These are phyloP conservation scores for Lathronympha strigana DNA, from an alignment of 2,888 invertebrate species.

Conservation along the genomic window DNA sequence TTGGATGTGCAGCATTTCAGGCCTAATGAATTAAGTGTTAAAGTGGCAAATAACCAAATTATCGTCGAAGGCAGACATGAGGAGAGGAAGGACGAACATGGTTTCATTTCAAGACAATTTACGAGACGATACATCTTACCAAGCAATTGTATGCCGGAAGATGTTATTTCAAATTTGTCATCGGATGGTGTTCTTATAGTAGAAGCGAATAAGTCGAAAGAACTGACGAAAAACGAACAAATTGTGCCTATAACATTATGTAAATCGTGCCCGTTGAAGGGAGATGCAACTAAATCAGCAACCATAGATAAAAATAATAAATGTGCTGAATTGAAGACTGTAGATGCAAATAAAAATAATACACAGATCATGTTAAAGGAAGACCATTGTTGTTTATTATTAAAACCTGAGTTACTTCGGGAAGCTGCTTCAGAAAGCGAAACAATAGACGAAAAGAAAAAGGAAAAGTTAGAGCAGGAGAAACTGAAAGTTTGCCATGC, in stretches of 20 bases:
- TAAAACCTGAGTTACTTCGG: conserved; percentile 54
- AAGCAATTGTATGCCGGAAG: conserved; percentile 53
- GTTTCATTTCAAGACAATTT: conserved; percentile 75
- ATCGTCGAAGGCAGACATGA: conserved; percentile 84
- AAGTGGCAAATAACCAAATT: conserved; percentile 84
- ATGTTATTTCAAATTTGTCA: conserved; percentile 58
- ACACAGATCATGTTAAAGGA: conserved; percentile 51
- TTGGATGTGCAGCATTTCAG: conserved; percentile 88
- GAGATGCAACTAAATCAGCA: conserved; percentile 14
- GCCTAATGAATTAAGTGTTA: conserved; percentile 88
- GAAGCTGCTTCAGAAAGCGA: conserved; percentile 45
- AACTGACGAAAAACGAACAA: conserved; percentile 50
- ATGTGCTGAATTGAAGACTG: conserved; percentile 39
- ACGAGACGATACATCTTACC: conserved; percentile 75
- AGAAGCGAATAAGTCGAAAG: conserved; percentile 49
- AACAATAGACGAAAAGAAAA: conserved; percentile 42
- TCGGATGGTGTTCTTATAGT: conserved; percentile 60
- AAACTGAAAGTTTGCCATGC: conserved; percentile 38
- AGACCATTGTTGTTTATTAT: conserved; percentile 54
- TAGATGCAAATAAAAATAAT: conserved; percentile 45
- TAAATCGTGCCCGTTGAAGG: conserved; percentile 44
- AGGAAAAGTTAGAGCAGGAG: conserved; percentile 46
- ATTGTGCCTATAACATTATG: conserved; percentile 58
- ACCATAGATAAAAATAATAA: conserved; percentile 33
- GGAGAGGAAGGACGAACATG: conserved; percentile 76